Base-by-base conservation (phyloP, 2,888 invertebrate species). In the Rhyacophila evoluta region DNA sequence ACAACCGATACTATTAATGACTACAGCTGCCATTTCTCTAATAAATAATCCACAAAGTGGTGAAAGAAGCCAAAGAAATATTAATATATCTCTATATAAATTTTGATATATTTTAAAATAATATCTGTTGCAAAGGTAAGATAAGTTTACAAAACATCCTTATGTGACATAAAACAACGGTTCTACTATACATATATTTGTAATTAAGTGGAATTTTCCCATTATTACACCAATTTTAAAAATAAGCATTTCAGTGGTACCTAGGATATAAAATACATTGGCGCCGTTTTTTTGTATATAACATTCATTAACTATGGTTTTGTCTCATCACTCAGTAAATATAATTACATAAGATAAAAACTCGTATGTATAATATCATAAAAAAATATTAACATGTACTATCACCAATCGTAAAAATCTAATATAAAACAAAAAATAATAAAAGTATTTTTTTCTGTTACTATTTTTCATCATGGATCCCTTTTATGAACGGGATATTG, bases 231-330 rank as follows among this genome's bases (percentile, higher is more conserved):
- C 33, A 72, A 67, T 74, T 80, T 70, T 75, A 37, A 67, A 36
- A 74, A n/a, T 41, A 25, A 37, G 37, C 68, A 29, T 74, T 75
- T 41, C 74, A 74, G 74, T 77, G 80, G 72, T 77, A 80, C 80
- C 77, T 55, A 19, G 67, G 33, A 55, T 55, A 69, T 25, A 68
- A 19, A 36, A 74, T 37, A 74, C 74, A 75, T 70, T 38, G 69
- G 19, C 28, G 70, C 70, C 75, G 29, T 70, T 75, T 39, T 37
- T 19, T 69, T 75, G 69, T 70, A 70, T 74, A 74, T 67, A 41
- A 39, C 37, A 39, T 70, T 38, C 29, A 29, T 69, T 37, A 68
- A 12, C 27, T 19, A 19, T 75, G 37, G 11, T 11, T 38, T 75
- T 28, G 29, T 12, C 39, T 38, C 74, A 74, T 67, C 69, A 28